A percentile compares a stretch with the other conserved stretches of the same genome.
These are phyloP conservation scores for Cheilosia vernalis DNA, from an alignment of 2,888 invertebrate species.

Conservation along the genomic window DNA sequence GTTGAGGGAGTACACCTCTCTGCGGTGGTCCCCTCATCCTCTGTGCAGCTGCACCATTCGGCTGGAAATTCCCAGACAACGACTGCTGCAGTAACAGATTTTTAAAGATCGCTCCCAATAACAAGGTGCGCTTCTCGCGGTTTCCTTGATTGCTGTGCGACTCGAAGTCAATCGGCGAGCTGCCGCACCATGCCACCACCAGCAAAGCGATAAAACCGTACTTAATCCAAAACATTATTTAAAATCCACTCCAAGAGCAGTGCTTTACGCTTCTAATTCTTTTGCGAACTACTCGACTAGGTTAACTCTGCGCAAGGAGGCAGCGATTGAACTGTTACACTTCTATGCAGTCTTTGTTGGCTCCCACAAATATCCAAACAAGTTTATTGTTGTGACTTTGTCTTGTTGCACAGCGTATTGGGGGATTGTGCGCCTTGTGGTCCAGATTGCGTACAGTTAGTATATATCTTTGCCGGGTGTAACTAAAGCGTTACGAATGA, in stretches of 20 bases:
- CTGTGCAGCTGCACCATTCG: constrained; percentile 25
- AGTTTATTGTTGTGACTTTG: constrained; percentile 33
- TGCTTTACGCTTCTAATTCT: constrained; percentile 25
- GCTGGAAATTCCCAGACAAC: constrained; percentile 28
- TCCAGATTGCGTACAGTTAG: constrained; percentile 51
- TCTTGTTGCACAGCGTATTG: constrained; percentile 14
- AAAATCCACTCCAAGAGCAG: constrained; percentile 6
- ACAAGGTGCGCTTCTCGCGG: constrained; percentile 63
- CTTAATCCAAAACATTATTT: constrained; percentile 52
- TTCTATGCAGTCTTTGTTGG: constrained; percentile 34
- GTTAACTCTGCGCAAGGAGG: constrained; percentile 61
- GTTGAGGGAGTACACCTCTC: neutral
- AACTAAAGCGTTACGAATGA: constrained; percentile 66
- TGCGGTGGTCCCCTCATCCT: constrained; percentile 1
- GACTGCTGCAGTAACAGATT: constrained; percentile 59
- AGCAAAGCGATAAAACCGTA: constrained; percentile 18
- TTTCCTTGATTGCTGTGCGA: constrained; percentile 40
- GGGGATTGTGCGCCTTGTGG: constrained; percentile 56
- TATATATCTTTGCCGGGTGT: constrained; percentile 57
- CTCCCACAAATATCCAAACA: constrained; percentile 41
- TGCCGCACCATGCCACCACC: constrained; percentile 27
- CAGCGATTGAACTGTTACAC: constrained; percentile 67
- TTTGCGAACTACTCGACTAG: constrained; percentile 28
- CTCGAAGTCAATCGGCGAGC: constrained; percentile 21
- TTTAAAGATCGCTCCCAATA: constrained; percentile 59